Percentiles rank a stretch among this genome's conserved stretches.
phyloP scores from a whole-genome alignment of 53 echinoderm and acorn worm species.

The Zoroaster sp. region DNA sequence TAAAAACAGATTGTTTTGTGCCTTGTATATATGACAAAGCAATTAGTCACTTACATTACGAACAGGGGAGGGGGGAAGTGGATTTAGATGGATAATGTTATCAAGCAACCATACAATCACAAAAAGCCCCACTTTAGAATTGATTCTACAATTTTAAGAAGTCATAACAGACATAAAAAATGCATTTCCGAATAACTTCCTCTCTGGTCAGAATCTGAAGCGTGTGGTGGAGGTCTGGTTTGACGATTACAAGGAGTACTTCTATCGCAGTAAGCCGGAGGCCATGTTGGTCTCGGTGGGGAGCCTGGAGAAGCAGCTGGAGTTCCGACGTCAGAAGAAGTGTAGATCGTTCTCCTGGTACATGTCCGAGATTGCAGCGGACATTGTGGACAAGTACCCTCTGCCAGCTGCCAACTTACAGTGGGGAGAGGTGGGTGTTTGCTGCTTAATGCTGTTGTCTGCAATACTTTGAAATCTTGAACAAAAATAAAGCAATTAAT shows the following conservation, averaged over 20 bases:
- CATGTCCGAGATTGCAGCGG: slow-evolving; percentile 94
- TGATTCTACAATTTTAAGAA: too few species aligned
- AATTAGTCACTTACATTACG: too few species aligned
- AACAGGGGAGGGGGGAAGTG: too few species aligned
- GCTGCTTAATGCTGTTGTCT: too few species aligned
- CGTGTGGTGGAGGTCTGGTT: slow-evolving; percentile 98
- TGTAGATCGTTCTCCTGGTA: slow-evolving; percentile 88
- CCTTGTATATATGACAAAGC: too few species aligned
- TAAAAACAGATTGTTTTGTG: too few species aligned
- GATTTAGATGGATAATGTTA: too few species aligned
- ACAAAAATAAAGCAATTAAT: too few species aligned
- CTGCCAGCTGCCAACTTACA: slow-evolving; percentile 75
- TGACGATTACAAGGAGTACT: slow-evolving; percentile 97
- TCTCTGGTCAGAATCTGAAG: slow-evolving; percentile 71
- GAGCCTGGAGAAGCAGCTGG: slow-evolving; percentile 77
- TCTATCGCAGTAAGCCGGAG: slow-evolving; percentile 98
- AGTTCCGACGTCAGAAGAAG: slow-evolving; percentile 69
- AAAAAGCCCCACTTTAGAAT: too few species aligned
- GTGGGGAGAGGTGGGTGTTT: slow-evolving; percentile 95
- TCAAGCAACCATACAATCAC: too few species aligned
- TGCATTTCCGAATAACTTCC: not conserved
- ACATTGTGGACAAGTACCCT: slow-evolving; percentile 80
- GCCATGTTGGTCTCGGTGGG: slow-evolving; percentile 75
- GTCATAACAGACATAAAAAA: not conserved
- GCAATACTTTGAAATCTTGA: too few species aligned